These are phyloP conservation scores for Takifugu rubripes DNA, from an alignment of 2,797 vertebrate genomes.

Conservation along the genomic window DNA sequence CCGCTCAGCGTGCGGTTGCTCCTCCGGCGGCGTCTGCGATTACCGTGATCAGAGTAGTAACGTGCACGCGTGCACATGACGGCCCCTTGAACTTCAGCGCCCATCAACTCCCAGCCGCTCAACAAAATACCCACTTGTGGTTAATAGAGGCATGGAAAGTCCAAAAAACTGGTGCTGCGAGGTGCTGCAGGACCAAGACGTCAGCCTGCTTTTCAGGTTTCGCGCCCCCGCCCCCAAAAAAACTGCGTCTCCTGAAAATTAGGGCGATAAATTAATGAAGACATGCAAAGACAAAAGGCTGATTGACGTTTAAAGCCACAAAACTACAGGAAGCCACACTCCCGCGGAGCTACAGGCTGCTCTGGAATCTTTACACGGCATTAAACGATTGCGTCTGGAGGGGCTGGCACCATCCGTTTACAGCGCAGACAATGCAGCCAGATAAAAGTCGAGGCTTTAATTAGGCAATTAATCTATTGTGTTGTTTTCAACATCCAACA, in stretches of 20 bases:
- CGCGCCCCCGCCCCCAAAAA: no score
- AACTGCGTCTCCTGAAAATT: no score
- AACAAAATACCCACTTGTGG: background rate
- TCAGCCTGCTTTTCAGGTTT: no score
- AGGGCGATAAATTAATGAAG: no score
- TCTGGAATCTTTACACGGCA: constrained; percentile 16
- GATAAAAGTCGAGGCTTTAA: constrained; percentile 49
- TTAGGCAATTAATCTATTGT: constrained; percentile 65
- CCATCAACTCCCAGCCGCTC: background rate
- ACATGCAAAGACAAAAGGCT: no score
- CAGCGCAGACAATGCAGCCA: constrained; percentile 28
- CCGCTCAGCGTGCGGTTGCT: constrained; percentile 25
- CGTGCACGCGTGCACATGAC: background rate
- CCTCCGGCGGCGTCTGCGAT: constrained; percentile 9
- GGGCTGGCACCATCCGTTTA: constrained; percentile 31
- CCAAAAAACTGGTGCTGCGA: no score
- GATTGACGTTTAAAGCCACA: no score
- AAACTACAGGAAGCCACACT: no score
- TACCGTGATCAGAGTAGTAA: constrained; percentile 1
- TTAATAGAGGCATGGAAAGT: background rate
- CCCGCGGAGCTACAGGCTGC: background rate
- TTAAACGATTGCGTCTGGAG: constrained; percentile 32
- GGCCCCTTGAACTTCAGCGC: background rate
- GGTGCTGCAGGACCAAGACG: no score
- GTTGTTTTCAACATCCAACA: constrained; percentile 54